phyloP scores from a whole-genome alignment of 2,888 invertebrate species.

The Tuta absoluta region DNA sequence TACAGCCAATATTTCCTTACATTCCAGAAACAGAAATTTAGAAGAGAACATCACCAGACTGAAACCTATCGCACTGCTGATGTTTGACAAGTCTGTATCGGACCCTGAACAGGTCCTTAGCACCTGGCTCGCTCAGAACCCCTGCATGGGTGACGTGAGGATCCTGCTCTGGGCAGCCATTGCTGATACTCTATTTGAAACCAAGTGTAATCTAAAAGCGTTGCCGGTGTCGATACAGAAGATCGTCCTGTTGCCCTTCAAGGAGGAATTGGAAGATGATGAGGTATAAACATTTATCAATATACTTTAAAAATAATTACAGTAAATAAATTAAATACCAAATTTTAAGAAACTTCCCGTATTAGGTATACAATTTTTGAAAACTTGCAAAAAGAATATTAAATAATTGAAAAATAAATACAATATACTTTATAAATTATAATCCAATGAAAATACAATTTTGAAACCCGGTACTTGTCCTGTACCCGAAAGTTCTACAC shows the following conservation, averaged over 20 bases:
- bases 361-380: no score
- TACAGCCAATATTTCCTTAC: not conserved
- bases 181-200: not conserved
- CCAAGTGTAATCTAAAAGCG: not conserved
- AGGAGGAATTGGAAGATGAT: not conserved
- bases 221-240: not conserved
- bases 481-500: no score
- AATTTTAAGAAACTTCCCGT: no score
- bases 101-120: not conserved
- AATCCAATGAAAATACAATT: no score
- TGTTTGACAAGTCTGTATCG: not conserved
- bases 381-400: no score
- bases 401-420: no score
- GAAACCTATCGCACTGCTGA: not conserved
- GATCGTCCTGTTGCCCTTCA: not conserved
- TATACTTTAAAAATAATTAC: no score
- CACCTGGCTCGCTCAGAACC: not conserved
- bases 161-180: slow-evolving; percentile 1
- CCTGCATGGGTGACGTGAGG: not conserved
- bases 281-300: not conserved
- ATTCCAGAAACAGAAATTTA: not conserved
- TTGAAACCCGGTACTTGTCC: no score
- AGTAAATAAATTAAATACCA: no score
- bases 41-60: not conserved
- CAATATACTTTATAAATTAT: no score